These are phyloP conservation scores for Tragopan temminckii DNA, from an alignment of 2,797 vertebrate species.

Conservation along the genomic window DNA sequence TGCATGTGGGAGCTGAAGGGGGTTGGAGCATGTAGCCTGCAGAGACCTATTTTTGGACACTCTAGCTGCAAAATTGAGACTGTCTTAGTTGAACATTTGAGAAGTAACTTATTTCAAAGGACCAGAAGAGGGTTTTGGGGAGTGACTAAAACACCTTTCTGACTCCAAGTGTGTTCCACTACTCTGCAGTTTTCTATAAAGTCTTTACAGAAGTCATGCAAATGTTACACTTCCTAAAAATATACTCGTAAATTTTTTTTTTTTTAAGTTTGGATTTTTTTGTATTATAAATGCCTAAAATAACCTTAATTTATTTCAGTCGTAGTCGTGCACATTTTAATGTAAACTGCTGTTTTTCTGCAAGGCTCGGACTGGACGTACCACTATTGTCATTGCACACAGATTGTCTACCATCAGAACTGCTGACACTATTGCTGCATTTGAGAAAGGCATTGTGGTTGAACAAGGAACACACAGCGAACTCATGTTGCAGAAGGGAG, in stretches of 20 bases:
- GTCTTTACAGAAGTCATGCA: not conserved
- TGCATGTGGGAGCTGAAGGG: not conserved
- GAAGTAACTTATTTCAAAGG: not conserved
- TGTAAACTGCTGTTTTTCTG: not conserved
- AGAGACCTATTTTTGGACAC: accelerated
- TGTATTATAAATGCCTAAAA: not conserved
- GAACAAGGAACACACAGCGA: conserved; percentile 83
- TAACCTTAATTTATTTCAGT: not conserved
- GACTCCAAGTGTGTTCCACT: not conserved
- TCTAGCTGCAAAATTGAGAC: not conserved
- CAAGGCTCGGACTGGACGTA: conserved; percentile 83
- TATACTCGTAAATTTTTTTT: not conserved
- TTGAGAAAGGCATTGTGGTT: conserved; percentile 79
- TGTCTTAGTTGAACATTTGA: not conserved
- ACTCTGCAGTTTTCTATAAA: not conserved
- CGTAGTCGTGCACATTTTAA: not conserved
- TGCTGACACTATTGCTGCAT: conserved; percentile 84
- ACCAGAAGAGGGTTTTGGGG: not conserved
- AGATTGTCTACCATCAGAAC: conserved; percentile 83
- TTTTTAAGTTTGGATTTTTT: not conserved
- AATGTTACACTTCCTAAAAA: not conserved
- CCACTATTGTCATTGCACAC: conserved; percentile 86
- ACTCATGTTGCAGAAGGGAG: conserved; percentile 83
- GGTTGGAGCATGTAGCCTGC: not conserved
- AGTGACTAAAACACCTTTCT: not conserved